These are phyloP conservation scores for Bradypodion pumilum DNA, from an alignment of 2,797 vertebrate genomes.

Conservation along the genomic window DNA sequence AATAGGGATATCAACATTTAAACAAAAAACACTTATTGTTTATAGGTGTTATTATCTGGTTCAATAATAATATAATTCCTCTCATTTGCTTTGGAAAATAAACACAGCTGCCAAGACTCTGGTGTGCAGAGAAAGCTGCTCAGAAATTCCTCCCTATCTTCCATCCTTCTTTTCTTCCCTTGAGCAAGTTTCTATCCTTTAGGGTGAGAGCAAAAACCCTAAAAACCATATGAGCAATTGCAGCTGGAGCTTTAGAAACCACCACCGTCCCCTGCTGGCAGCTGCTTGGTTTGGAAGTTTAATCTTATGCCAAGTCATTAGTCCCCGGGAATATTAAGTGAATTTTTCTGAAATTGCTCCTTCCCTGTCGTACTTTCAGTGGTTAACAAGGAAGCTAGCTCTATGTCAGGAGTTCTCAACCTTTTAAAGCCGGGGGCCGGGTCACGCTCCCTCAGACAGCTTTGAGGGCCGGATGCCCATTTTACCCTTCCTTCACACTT, in stretches of 20 bases:
- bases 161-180: constrained; percentile 6
- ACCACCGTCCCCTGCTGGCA: constrained; percentile 40
- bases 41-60: background rate
- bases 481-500: too few species aligned
- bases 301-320: constrained; percentile 33
- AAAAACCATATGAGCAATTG: constrained; percentile 35
- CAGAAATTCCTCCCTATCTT: constrained; percentile 23
- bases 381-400: constrained; percentile 23
- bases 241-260: constrained; percentile 25
- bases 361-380: constrained; percentile 1
- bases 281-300: constrained; percentile 8
- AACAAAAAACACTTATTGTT: background rate
- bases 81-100: constrained; percentile 4
- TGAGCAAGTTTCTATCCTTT: constrained; percentile 40
- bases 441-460: too few species aligned
- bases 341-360: constrained; percentile 37
- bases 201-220: constrained; percentile 34
- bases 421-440: too few species aligned
- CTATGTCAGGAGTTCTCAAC: too few species aligned
- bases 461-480: too few species aligned
- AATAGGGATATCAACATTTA: background rate
- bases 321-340: constrained; percentile 23
- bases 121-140: background rate
- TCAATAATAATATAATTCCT: background rate
- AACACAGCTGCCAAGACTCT: constrained; percentile 8